Conservation (phyloP, 2,797 vertebrate species). For the Sebastolobus alascanus region DNA sequence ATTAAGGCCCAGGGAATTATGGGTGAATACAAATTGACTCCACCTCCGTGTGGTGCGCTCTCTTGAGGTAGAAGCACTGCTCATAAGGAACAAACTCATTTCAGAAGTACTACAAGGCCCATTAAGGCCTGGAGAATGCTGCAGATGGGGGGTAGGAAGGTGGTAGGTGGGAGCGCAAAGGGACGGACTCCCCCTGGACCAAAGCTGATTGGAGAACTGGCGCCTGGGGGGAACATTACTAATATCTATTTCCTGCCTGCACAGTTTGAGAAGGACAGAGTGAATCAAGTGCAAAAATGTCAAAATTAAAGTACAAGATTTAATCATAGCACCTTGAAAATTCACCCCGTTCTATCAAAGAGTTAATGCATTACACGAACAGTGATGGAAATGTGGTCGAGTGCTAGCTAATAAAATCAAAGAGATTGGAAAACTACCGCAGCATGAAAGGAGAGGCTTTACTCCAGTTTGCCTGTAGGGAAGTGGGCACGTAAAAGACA, state of each 20-base stretch:
- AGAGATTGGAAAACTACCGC: slow-evolving; percentile 61
- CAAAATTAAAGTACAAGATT: slow-evolving; percentile 73
- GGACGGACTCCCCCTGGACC: slow-evolving; percentile 82
- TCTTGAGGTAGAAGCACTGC: slow-evolving; percentile 79
- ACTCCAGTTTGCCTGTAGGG: slow-evolving; percentile 41
- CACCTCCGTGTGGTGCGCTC: slow-evolving; percentile 84
- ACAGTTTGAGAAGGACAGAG: slow-evolving; percentile 71
- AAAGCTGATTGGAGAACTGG: slow-evolving; percentile 81
- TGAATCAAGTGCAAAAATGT: slow-evolving; percentile 74
- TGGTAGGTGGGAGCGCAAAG: slow-evolving; percentile 78
- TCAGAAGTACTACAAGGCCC: slow-evolving; percentile 78
- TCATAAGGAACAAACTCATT: slow-evolving; percentile 83
- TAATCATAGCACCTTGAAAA: slow-evolving; percentile 65
- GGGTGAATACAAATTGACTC: slow-evolving; percentile 94
- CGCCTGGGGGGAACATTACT: slow-evolving; percentile 75
- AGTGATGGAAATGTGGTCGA: slow-evolving; percentile 89
- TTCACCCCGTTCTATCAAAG: slow-evolving; percentile 62
- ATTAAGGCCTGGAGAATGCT: slow-evolving; percentile 77
- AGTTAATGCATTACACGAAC: slow-evolving; percentile 84
- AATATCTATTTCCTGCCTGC: slow-evolving; percentile 79
- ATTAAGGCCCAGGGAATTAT: slow-evolving; percentile 95
- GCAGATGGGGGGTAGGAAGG: slow-evolving; percentile 69
- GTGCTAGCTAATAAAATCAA: slow-evolving; percentile 74
- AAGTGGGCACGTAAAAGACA: slow-evolving; percentile 40
- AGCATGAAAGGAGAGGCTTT: slow-evolving; percentile 47